Base-by-base conservation (phyloP, 1,140 invertebrate genomes). In the Leptinotarsa lineolata region DNA sequence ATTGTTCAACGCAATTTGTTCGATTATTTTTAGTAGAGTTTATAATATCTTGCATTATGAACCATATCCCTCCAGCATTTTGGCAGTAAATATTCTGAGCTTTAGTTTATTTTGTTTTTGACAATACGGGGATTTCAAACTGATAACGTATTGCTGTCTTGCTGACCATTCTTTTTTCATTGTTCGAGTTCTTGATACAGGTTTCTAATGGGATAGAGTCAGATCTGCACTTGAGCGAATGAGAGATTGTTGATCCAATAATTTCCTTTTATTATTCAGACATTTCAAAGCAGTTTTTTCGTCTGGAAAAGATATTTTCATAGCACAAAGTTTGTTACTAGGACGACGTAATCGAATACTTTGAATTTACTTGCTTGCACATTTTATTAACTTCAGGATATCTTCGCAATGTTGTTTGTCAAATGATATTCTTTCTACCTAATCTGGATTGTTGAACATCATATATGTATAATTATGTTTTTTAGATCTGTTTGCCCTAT, bases 201-300 rank as follows among this genome's bases (percentile, higher is more conserved):
- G 59, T 60, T 60, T 21, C 59, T 60, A 60, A n/a, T 60, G 21
- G n/a, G 59, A 60, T 11, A n/a, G 59, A 60, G 59, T 60, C 16
- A 60, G 59, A 60, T 60, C 59, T 60, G 59, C 59, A 60, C 59
- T 60, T n/a, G n/a, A 60, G 59, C 59, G 59, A 60, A 60, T 60
- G 59, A n/a, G 59, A 60, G 59, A 60, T 60, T 60, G 59, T 60
- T 60, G 59, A n/a, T 6, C 59, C 59, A 60, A n/a, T 60, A 60
- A n/a, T 60, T 60, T 60, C n/a, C 6, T 60, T 60, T 60, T 60
- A 60, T 60, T 60, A 5, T 60, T 60, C 59, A 60, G n/a, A 60
- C 59, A 60, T 18, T 60, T n/a, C 59, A 60, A n/a, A n/a, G 59
- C 59, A 60, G n/a, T 60, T 6, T 60, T 60, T 21, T 60, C 59